phyloP scores from a whole-genome alignment of 2,797 vertebrate genomes.

The Phrynocephalus forsythii region DNA sequence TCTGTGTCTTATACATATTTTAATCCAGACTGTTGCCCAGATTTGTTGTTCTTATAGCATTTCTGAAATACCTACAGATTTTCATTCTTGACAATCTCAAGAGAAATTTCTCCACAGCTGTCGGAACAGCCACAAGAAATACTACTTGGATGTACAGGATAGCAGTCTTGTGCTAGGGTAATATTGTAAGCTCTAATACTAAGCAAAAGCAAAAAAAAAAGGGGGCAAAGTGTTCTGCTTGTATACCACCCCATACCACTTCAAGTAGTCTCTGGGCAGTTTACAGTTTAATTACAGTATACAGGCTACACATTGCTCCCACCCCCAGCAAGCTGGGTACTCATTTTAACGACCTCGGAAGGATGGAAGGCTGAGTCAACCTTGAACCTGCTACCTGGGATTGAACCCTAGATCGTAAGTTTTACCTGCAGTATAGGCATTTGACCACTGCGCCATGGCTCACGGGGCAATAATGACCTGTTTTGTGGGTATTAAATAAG shows the following conservation, averaged over 20 bases:
- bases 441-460: too few species aligned
- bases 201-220: not conserved
- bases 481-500: not conserved
- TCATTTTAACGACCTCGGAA: too few species aligned
- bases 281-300: too few species aligned
- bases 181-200: not conserved
- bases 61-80: not conserved
- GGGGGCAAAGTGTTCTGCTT: too few species aligned
- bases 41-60: slow-evolving; percentile 3
- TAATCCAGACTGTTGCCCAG: not conserved
- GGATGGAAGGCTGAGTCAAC: too few species aligned
- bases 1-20: not conserved
- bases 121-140: not conserved
- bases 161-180: not conserved
- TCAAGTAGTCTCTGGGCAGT: too few species aligned
- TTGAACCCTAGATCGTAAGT: too few species aligned
- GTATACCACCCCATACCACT: too few species aligned
- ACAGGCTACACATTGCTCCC: too few species aligned
- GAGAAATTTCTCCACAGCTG: not conserved
- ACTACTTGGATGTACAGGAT: not conserved
- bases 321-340: too few species aligned
- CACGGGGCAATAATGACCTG: not conserved
- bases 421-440: too few species aligned
- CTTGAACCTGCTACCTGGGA: too few species aligned
- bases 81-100: not conserved